Evolutionary conservation across 2,888 invertebrate species (phyloP).

Genomic region (Glyphotaelius pellucidus): DNA sequence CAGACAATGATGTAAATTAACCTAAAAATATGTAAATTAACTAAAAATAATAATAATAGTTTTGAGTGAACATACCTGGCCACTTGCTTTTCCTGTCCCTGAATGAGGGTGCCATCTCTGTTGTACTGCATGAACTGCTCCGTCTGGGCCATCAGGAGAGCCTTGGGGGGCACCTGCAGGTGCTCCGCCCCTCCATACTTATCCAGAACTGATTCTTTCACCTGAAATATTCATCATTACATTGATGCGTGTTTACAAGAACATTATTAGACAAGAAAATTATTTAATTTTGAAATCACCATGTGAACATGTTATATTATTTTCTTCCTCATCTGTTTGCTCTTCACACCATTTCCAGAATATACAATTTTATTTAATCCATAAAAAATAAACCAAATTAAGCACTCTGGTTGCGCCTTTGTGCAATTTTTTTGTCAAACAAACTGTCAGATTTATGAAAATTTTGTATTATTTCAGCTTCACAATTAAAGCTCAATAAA

Average conservation of each 20-base stretch:
- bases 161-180: constrained; percentile 89
- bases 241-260: constrained; percentile 70
- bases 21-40: not conserved
- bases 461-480: too few species aligned
- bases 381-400: too few species aligned
- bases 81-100: constrained; percentile 92
- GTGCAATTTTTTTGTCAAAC: too few species aligned
- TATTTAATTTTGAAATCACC: constrained; percentile 69
- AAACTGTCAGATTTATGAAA: too few species aligned
- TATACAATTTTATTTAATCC: too few species aligned
- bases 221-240: constrained; percentile 75
- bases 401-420: too few species aligned
- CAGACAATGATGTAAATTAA: not conserved
- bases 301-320: too few species aligned
- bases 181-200: constrained; percentile 98
- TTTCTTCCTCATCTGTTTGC: too few species aligned
- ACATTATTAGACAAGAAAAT: too few species aligned
- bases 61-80: constrained; percentile 78
- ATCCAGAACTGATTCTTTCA: constrained; percentile 90
- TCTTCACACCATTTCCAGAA: too few species aligned
- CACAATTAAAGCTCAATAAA: too few species aligned
- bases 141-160: constrained; percentile 94
- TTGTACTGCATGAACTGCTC: constrained; percentile 98
- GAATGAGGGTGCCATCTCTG: constrained; percentile 90
- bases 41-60: not conserved